Conservation (phyloP, 2,113 vertebrate species). For the Carlito syrichta region DNA sequence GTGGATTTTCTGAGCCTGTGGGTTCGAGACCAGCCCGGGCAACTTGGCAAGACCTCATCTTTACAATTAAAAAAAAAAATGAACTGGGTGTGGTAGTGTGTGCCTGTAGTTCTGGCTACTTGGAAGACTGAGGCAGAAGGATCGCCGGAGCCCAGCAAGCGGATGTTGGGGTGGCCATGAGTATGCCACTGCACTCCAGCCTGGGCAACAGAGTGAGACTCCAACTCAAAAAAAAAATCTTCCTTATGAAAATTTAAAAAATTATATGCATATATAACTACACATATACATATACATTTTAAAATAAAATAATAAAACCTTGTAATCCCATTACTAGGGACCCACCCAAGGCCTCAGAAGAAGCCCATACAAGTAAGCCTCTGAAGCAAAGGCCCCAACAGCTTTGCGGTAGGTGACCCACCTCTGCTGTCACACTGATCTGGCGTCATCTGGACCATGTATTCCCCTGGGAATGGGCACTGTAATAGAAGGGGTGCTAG, state of each 20-base stretch:
- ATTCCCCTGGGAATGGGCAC: not conserved
- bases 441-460: not conserved
- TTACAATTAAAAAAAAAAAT: too few relatives aligned
- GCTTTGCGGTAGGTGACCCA: not conserved
- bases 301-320: not conserved
- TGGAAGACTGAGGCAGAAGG: too few relatives aligned
- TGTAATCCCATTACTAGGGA: not conserved
- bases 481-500: not conserved
- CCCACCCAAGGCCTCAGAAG: not conserved
- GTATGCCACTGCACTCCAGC: not conserved
- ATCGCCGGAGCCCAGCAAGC: too few relatives aligned
- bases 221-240: too few relatives aligned
- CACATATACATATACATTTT: not conserved
- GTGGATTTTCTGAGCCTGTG: too few relatives aligned
- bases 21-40: too few relatives aligned
- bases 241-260: not conserved
- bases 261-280: not conserved
- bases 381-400: not conserved
- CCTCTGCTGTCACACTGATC: not conserved
- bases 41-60: too few relatives aligned
- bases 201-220: not conserved
- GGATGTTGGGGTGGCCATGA: too few relatives aligned
- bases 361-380: not conserved
- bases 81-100: too few relatives aligned
- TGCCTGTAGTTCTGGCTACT: too few relatives aligned